These are phyloP conservation scores for Beris chalybata DNA, from an alignment of 2,888 invertebrate species.

Conservation along the genomic window DNA sequence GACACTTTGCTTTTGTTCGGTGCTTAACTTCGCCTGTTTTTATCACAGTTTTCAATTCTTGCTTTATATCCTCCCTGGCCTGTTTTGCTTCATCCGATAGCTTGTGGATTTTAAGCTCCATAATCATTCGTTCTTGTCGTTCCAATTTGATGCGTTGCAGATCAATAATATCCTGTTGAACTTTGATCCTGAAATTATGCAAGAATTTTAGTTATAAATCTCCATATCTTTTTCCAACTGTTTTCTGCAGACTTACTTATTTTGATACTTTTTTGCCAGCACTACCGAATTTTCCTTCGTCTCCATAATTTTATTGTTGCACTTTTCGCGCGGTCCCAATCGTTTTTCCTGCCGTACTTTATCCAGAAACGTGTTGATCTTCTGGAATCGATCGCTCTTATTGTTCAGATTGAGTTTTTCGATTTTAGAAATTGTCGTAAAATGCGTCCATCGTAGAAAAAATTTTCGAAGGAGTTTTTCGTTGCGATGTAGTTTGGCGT, in stretches of 20 bases:
- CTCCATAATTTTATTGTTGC: constrained; percentile 5
- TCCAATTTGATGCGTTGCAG: constrained; percentile 70
- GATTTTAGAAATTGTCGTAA: constrained; percentile 51
- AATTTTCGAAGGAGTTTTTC: constrained; percentile 46
- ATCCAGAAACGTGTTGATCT: constrained; percentile 53
- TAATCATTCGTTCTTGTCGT: constrained; percentile 72
- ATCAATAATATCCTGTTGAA: constrained; percentile 74
- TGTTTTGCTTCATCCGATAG: constrained; percentile 67
- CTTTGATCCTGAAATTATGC: constrained; percentile 60
- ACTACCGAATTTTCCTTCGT: constrained; percentile 16
- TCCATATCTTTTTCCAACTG: neutral
- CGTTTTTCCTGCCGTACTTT: constrained; percentile 52
- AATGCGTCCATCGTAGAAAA: constrained; percentile 54
- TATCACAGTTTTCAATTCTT: constrained; percentile 61
- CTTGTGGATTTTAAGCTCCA: constrained; percentile 71
- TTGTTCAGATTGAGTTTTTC: constrained; percentile 47
- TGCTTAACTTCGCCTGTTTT: constrained; percentile 62
- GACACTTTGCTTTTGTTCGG: constrained; percentile 57
- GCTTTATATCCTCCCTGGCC: constrained; percentile 62
- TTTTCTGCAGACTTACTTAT: constrained; percentile 47
- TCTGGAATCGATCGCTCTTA: constrained; percentile 47
- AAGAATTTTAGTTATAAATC: neutral
- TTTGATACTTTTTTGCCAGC: constrained; percentile 51
- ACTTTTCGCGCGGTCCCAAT: neutral
- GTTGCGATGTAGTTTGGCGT: constrained; percentile 33